Conservation (phyloP, 2,113 vertebrate species). For the Stomatorhinus ivindoensis region DNA sequence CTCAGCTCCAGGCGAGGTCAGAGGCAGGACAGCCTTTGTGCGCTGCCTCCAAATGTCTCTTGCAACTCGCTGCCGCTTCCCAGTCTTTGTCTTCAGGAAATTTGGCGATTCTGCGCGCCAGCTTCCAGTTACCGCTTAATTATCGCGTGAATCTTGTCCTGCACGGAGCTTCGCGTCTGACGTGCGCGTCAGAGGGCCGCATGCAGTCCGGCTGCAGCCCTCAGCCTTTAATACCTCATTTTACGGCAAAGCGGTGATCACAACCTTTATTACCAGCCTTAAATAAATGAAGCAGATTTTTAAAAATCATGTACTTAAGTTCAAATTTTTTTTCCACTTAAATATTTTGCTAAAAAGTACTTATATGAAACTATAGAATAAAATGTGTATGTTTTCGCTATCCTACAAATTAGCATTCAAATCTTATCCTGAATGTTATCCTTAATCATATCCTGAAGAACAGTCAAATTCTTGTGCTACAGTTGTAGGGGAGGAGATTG, state of each 20-base stretch:
- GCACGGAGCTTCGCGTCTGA: background rate
- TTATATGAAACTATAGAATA: background rate
- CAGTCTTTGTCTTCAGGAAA: background rate
- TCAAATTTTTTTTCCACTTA: background rate
- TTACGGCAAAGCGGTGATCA: background rate
- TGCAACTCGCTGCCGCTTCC: background rate
- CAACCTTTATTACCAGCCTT: background rate
- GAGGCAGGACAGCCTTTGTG: background rate
- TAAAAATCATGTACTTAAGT: background rate
- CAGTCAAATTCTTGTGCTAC: background rate
- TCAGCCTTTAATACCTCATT: background rate
- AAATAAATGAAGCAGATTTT: background rate
- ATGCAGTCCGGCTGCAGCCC: background rate
- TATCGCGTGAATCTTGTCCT: background rate
- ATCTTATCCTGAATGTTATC: background rate
- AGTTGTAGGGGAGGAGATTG: background rate
- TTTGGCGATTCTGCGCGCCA: background rate
- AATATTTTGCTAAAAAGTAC: background rate
- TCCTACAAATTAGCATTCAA: background rate
- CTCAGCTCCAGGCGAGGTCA: background rate
- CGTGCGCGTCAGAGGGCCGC: background rate
- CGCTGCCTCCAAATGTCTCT: background rate
- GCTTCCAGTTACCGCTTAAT: background rate
- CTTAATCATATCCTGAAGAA: background rate
- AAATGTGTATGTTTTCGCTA: background rate